Base-by-base conservation (phyloP, 2,888 invertebrate genomes). In the Opisthograptis luteolata region DNA sequence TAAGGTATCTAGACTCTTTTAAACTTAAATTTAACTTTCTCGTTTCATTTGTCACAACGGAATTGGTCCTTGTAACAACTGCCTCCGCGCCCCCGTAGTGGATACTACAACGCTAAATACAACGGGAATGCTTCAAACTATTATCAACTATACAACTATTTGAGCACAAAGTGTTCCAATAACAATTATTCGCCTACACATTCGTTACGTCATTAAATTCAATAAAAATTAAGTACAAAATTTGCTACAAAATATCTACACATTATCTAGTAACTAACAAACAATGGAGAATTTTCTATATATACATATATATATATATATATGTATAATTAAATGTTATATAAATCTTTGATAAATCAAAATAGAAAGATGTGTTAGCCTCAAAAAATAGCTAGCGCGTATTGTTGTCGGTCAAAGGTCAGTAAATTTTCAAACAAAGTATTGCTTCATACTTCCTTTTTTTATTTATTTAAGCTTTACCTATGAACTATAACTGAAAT, bases 111-210 rank as follows among this genome's bases (percentile, higher is more conserved):
- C 17, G 8, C 41, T 34, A 34, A 51, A 32, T 47, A 44, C 53
- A 59, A 65, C 39, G 45, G 64, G 67, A 70, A 66, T 71, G 65
- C 46, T 55, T 35, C 58, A 42, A 62, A 65, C 55, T 63, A 65
- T 35, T 59, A 62, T 49, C 47, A 43, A 55, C 55, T 60, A 54
- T 9, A 45, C 34, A 41, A 17, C 67, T 71, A 62, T 62, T 73
- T 73, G 73, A 73, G 73, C 73, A 66, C 52, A 13, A 57, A 63
- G 60, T 49, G 40, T 53, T 40, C 50, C 45, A 22, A 6, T 49
- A 41, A 46, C 43, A 32, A 55, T 41, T 43, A 46, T 54, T 9
- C 10, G 12, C n/a, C 17, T 8, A 25, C 8, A 25, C 25, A 25
- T 10, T 17, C 2, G 3, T 39, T 30, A 36, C 17, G 27, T 28